Conservation (phyloP, 2,797 vertebrate species). For the Aselliscus stoliczkanus region DNA sequence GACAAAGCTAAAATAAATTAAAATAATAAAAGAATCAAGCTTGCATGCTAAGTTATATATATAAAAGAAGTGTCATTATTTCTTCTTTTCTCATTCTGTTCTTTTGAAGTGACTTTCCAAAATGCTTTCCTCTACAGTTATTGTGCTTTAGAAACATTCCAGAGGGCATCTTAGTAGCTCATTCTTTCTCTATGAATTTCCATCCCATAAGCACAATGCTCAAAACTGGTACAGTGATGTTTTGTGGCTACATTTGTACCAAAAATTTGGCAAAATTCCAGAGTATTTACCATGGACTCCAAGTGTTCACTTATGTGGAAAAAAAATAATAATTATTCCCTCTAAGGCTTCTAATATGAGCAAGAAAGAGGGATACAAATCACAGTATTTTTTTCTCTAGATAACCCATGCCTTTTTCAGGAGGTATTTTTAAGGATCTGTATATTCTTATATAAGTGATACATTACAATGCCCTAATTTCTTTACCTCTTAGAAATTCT, state of each 20-base stretch:
- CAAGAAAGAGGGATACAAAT: background rate
- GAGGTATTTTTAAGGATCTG: background rate
- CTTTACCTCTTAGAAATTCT: constrained; percentile 43
- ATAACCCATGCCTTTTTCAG: background rate
- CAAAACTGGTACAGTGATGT: constrained; percentile 49
- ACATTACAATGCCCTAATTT: background rate
- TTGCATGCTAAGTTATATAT: background rate
- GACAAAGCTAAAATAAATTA: background rate
- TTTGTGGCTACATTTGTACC: constrained; percentile 37
- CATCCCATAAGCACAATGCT: constrained; percentile 48
- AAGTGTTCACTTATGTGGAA: constrained; percentile 38
- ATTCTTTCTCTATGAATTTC: constrained; percentile 56
- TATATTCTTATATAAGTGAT: background rate
- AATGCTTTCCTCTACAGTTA: constrained; percentile 54
- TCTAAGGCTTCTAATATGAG: background rate
- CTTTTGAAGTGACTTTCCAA: constrained; percentile 62
- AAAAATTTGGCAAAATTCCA: constrained; percentile 56
- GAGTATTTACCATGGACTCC: constrained; percentile 64
- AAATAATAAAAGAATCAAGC: background rate
- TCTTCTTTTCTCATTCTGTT: constrained; percentile 43
- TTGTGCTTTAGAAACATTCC: constrained; percentile 62
- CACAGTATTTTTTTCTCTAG: background rate
- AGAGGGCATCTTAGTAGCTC: constrained; percentile 56
- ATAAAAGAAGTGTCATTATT: fast-evolving
- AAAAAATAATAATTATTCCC: constrained; percentile 63